These are phyloP conservation scores for Sebastes kiyomatsui DNA, from an alignment of 2,797 vertebrate species.

Conservation along the genomic window DNA sequence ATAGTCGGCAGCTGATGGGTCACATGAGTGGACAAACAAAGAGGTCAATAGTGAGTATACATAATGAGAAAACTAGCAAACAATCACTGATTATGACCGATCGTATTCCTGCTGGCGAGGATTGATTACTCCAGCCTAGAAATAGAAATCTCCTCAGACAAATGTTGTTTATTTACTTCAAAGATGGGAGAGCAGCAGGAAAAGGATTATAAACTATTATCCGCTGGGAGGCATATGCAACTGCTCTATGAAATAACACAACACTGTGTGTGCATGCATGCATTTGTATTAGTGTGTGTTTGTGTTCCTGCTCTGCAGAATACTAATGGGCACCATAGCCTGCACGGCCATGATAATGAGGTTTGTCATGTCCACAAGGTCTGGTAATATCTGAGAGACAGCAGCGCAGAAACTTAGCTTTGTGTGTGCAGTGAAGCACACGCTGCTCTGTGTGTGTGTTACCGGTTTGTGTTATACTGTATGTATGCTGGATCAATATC, in stretches of 20 bases:
- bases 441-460: neutral
- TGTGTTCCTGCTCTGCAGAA: slow-evolving; percentile 41
- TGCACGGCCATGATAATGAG: slow-evolving; percentile 49
- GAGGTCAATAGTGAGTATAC: neutral
- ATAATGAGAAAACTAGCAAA: slow-evolving; percentile 1
- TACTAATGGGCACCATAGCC: slow-evolving; percentile 48
- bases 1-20: neutral
- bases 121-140: slow-evolving; percentile 1
- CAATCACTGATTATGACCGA: neutral
- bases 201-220: slow-evolving; percentile 37
- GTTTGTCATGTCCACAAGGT: slow-evolving; percentile 47
- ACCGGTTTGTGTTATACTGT: neutral
- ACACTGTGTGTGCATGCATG: neutral
- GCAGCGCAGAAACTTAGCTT: slow-evolving; percentile 9
- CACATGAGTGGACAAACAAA: neutral
- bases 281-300: slow-evolving; percentile 8
- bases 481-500: slow-evolving; percentile 40
- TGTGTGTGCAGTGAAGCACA: neutral
- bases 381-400: slow-evolving; percentile 31
- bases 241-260: slow-evolving; percentile 30
- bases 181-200: slow-evolving; percentile 5
- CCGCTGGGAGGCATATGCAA: neutral
- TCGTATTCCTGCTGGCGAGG: neutral
- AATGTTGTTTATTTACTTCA: slow-evolving; percentile 21
- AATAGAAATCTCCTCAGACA: slow-evolving; percentile 27